phyloP scores from a whole-genome alignment of 2,888 invertebrate species.

The Xanthostigma xanthostigma region DNA sequence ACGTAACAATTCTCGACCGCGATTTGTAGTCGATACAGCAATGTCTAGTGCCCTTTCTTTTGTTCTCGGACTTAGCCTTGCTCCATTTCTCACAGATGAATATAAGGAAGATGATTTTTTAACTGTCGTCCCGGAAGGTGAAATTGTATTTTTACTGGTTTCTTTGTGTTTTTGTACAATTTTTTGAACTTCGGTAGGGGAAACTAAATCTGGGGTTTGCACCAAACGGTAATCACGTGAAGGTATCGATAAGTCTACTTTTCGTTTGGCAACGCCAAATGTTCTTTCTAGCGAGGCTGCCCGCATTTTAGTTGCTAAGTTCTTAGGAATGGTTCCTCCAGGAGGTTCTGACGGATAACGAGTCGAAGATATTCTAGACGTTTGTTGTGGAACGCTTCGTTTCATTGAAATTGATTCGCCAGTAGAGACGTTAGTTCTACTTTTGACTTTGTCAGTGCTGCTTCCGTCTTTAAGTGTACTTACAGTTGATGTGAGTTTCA shows the following conservation, averaged over 20 bases:
- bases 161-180: constrained; percentile 29
- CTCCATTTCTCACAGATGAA: constrained; percentile 21
- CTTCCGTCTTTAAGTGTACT: constrained; percentile 26
- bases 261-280: constrained; percentile 37
- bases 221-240: constrained; percentile 19
- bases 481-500: constrained; percentile 24
- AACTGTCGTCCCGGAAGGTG: constrained; percentile 23
- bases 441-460: constrained; percentile 28
- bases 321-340: neutral
- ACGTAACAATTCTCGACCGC: constrained; percentile 14
- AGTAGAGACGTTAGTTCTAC: constrained; percentile 16
- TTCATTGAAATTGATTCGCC: constrained; percentile 4
- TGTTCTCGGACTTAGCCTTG: constrained; percentile 12
- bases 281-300: constrained; percentile 39
- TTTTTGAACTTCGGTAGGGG: constrained; percentile 40
- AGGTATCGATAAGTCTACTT: constrained; percentile 27
- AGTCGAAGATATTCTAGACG: neutral
- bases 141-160: constrained; percentile 15
- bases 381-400: constrained; percentile 13
- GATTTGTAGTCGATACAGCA: constrained; percentile 4
- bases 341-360: constrained; percentile 2
- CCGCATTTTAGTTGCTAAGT: constrained; percentile 12
- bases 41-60: neutral
- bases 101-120: constrained; percentile 28
- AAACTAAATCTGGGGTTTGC: constrained; percentile 38